phyloP scores from a whole-genome alignment of 2,888 invertebrate species.

The Protonemura montana region DNA sequence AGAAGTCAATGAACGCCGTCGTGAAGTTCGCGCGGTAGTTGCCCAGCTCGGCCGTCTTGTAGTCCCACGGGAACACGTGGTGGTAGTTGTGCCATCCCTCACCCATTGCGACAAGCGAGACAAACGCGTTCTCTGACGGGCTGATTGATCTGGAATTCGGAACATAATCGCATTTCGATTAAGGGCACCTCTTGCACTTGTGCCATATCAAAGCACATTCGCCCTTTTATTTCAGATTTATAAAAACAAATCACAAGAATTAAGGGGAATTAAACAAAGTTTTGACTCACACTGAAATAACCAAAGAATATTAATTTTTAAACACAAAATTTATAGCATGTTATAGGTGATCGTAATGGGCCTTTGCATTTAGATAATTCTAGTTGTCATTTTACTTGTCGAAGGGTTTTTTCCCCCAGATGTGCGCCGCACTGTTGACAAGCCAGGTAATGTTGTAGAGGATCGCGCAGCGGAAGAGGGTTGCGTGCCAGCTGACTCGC shows the following conservation, averaged over 20 bases:
- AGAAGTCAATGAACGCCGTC: slow-evolving; percentile 72
- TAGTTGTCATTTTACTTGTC: slow-evolving; percentile 54
- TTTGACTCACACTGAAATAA: no score
- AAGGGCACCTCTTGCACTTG: no score
- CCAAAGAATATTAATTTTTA: no score
- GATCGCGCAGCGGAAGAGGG: slow-evolving; percentile 61
- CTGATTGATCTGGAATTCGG: slow-evolving; percentile 53
- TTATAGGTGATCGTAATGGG: no score
- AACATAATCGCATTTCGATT: no score
- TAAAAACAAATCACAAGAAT: no score
- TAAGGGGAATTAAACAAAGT: no score
- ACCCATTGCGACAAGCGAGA: slow-evolving; percentile 56
- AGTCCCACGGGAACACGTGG: slow-evolving; percentile 72
- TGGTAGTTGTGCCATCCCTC: slow-evolving; percentile 67
- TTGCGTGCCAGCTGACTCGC: slow-evolving; percentile 60
- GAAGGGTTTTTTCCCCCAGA: slow-evolving; percentile 56
- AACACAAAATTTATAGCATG: no score
- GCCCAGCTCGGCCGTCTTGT: slow-evolving; percentile 73
- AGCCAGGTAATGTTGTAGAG: slow-evolving; percentile 66
- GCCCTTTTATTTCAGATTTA: no score
- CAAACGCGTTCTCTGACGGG: slow-evolving; percentile 57
- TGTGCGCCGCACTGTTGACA: slow-evolving; percentile 69
- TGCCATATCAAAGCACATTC: no score
- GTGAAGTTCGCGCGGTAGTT: slow-evolving; percentile 70
- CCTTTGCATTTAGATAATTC: no score